Base-by-base conservation (phyloP, 2,888 invertebrate species). In the Heteromyza rotundicornis region DNA sequence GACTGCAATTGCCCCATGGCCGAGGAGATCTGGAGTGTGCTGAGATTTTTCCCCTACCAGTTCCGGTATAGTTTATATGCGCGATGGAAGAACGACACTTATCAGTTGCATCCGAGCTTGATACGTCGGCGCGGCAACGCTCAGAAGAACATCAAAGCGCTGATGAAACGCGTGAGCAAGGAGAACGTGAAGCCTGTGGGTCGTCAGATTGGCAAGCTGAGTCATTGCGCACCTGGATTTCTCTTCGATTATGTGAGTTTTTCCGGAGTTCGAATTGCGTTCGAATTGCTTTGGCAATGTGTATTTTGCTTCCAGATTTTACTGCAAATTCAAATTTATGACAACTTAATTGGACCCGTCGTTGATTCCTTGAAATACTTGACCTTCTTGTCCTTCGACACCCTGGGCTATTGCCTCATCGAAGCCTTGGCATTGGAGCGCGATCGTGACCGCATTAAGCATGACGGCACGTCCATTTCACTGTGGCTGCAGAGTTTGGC, bases 111-210 rank as follows among this genome's bases (percentile, higher is more conserved):
- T 82, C 93, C 98, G 0, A 88, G 91, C 44, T 84, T 99, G 57
- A 88, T 96, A 76, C 87, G 92, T 19, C 91, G 93, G 35, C 88
- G 92, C 47, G 96, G 94, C 0, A 92, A 94, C 78, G 91, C 94
- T 0, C 88, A 95, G 69, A 96, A 96, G 77, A 90, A 93, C 76
- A 94, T 97, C 53, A 96, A 96, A 80, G 95, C 95, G 69, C 92
- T 98, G 36, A 96, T 99, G 95, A 98, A 98, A 84, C 90, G 93
- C 66, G 95, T 96, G 36, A 96, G 96, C 73, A 99, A 99, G 80
- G 99, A 99, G 82, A 99, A 97, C 76, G 95, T 98, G 5, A 99
- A 98, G 82, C 95, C 94, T 1, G 93, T 96, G 64, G 99, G 99
- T 0, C 87, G 99, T 63, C 90, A 94, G 53, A 92, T 99, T 67